phyloP scores from a whole-genome alignment of 2,113 vertebrate genomes.

The Astatoreochromis straeleni region DNA sequence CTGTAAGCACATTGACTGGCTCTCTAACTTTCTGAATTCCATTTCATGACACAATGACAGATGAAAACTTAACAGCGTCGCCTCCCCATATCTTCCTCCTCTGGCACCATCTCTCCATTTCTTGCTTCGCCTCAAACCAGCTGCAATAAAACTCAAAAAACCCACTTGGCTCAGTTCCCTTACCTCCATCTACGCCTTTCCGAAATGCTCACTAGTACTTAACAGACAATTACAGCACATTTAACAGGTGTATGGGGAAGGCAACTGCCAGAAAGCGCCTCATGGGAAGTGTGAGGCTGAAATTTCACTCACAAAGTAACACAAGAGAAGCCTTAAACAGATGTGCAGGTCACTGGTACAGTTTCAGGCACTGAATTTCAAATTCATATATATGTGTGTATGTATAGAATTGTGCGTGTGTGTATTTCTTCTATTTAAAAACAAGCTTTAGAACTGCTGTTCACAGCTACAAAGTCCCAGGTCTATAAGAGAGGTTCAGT shows the following conservation, averaged over 20 bases:
- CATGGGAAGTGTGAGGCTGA: not conserved
- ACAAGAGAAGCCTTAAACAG: not conserved
- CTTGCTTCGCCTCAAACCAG: conserved; percentile 1
- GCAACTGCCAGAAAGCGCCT: not conserved
- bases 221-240: conserved; percentile 12
- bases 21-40: conserved; percentile 27
- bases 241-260: not conserved
- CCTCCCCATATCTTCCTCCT: not conserved
- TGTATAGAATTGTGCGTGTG: accelerated
- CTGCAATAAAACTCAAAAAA: conserved; percentile 7
- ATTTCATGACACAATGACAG: conserved; percentile 43
- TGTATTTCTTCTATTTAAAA: not conserved
- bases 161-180: conserved; percentile 7
- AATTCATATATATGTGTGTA: not conserved
- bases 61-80: conserved; percentile 5
- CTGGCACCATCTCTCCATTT: not conserved
- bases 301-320: not conserved
- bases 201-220: not conserved
- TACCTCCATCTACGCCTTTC: not conserved
- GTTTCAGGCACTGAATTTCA: not conserved
- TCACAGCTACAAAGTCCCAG: not conserved
- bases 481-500: not conserved
- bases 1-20: conserved; percentile 19
- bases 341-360: not conserved
- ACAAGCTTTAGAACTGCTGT: not conserved